Percentiles rank a stretch among this genome's conserved stretches.
These are phyloP conservation scores for Ephialtes manifestator DNA, from an alignment of 2,888 invertebrate genomes.

Conservation along the genomic window DNA sequence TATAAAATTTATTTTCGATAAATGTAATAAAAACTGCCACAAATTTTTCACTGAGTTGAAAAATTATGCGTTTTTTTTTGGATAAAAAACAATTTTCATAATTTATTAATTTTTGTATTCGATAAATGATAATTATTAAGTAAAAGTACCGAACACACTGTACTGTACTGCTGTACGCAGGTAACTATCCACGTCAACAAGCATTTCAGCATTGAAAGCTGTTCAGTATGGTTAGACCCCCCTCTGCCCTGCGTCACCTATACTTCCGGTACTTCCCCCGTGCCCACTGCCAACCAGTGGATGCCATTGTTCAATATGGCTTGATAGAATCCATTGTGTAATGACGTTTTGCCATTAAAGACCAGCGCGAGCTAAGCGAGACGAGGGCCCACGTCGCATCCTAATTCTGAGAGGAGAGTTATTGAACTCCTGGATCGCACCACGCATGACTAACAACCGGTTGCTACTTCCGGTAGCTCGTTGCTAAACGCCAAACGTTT, in stretches of 20 bases:
- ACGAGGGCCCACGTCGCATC: conserved; percentile 76
- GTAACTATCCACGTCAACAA: conserved; percentile 79
- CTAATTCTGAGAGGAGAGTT: conserved; percentile 78
- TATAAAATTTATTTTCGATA: no score
- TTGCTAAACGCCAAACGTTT: conserved; percentile 11
- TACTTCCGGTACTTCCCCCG: conserved; percentile 76
- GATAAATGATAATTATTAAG: background rate
- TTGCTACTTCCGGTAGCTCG: conserved; percentile 77
- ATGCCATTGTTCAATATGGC: conserved; percentile 83
- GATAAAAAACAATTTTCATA: background rate
- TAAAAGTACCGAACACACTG: conserved; percentile 19
- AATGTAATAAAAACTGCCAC: no score
- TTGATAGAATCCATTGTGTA: conserved; percentile 81
- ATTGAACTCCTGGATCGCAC: conserved; percentile 77
- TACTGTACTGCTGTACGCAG: conserved; percentile 30
- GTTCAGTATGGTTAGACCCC: conserved; percentile 76
- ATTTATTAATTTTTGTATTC: background rate
- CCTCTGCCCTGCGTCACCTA: conserved; percentile 76
- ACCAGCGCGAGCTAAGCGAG: conserved; percentile 41
- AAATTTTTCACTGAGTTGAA: background rate
- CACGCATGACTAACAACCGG: conserved; percentile 77
- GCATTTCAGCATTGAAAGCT: conserved; percentile 82
- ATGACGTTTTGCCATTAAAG: conserved; percentile 80
- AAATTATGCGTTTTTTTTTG: background rate
- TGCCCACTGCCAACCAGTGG: conserved; percentile 56